A percentile compares a stretch with the other conserved stretches of the same genome.
Conservation (phyloP, 2,797 vertebrate species). For the Sardinella longiceps region DNA sequence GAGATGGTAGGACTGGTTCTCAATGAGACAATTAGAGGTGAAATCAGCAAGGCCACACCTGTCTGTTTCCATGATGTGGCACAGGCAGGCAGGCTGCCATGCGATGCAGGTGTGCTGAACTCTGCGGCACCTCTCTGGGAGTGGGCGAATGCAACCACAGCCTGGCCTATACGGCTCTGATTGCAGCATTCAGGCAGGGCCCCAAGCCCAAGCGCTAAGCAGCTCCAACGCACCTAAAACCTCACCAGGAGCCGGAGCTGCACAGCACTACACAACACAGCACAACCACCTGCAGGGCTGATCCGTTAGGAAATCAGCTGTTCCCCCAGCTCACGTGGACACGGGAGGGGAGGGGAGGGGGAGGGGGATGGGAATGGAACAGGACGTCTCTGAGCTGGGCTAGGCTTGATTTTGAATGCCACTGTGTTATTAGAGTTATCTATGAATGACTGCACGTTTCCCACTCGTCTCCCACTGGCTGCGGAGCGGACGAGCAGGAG, state of each 20-base stretch:
- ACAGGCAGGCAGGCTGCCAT: too few species aligned
- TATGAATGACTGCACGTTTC: background rate
- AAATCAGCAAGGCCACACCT: background rate
- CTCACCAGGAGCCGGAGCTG: background rate
- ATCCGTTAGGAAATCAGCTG: conserved; percentile 5
- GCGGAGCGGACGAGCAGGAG: background rate
- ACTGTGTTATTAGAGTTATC: background rate
- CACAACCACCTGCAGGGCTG: background rate
- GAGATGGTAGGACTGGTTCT: background rate
- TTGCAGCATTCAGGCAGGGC: too few species aligned
- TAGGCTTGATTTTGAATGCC: background rate
- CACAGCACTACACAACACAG: background rate
- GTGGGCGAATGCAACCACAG: background rate
- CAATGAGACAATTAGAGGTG: background rate
- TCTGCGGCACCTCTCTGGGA: background rate
- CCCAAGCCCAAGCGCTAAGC: background rate
- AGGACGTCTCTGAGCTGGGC: background rate
- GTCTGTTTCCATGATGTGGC: background rate
- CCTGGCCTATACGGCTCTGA: too few species aligned
- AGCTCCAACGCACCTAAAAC: too few species aligned
- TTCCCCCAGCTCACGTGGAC: background rate
- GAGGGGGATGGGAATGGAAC: background rate
- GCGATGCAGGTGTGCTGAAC: background rate
- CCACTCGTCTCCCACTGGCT: background rate
- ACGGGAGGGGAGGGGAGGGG: background rate